Conservation (phyloP, 2,113 vertebrate species). For the Mirounga angustirostris region DNA sequence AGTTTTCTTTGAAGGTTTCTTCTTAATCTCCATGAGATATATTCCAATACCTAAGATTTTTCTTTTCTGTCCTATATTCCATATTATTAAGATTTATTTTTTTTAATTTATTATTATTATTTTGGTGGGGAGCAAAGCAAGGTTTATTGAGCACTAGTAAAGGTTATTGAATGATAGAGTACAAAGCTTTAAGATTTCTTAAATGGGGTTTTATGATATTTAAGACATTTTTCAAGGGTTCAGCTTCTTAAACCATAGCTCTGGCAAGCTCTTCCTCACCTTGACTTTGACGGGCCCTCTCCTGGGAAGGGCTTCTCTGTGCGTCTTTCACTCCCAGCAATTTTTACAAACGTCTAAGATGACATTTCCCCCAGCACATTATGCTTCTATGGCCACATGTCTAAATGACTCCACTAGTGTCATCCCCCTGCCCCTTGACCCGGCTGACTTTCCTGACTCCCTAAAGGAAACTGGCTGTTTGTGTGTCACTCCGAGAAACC, state of each 20-base stretch:
- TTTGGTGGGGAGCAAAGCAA: not conserved
- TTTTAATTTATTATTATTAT: not conserved
- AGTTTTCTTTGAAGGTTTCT: constrained; percentile 36
- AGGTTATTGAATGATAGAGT: not conserved
- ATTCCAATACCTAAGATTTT: not conserved
- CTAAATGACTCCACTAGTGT: not conserved
- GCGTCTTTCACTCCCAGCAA: accelerated
- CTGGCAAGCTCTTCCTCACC: not conserved
- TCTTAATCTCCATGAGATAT: not conserved
- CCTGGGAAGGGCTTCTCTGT: not conserved
- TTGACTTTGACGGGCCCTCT: not conserved
- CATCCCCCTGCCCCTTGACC: not conserved
- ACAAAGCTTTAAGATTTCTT: not conserved
- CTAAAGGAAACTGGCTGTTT: constrained; percentile 50
- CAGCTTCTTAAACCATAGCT: not conserved
- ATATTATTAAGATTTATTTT: not conserved
- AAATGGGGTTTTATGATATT: not conserved
- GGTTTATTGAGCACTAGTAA: not conserved
- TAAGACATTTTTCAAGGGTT: constrained; percentile 18
- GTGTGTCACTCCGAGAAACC: constrained; percentile 31
- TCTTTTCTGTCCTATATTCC: not conserved
- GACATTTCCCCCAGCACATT: not conserved
- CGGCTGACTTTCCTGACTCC: constrained; percentile 35
- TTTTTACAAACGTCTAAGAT: accelerated
- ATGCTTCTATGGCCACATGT: not conserved